phyloP scores from a whole-genome alignment of 1,140 invertebrate genomes.

The Bactericera cockerelli region DNA sequence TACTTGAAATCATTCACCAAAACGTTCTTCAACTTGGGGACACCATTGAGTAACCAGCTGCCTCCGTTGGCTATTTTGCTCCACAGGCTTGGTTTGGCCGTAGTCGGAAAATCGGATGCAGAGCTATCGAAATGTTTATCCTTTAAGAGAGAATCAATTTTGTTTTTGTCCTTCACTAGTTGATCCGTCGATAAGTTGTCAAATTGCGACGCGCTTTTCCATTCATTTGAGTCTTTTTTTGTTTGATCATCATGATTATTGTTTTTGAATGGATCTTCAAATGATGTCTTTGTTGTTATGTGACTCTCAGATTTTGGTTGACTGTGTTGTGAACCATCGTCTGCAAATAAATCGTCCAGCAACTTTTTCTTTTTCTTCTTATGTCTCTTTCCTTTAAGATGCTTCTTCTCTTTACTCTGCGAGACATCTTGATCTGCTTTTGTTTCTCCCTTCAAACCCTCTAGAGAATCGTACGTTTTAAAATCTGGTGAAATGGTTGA shows the following conservation, averaged over 20 bases:
- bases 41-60: not conserved
- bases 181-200: not conserved
- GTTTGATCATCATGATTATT: not conserved
- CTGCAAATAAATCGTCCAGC: not conserved
- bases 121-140: not conserved
- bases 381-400: slow-evolving; percentile 5
- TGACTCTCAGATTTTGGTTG: not conserved
- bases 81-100: not conserved
- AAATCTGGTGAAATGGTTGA: too few relatives aligned
- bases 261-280: not conserved
- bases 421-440: too few relatives aligned
- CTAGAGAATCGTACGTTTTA: too few relatives aligned
- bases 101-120: not conserved
- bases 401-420: not conserved
- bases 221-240: not conserved
- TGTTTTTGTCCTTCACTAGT: not conserved
- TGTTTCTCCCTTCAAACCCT: too few relatives aligned
- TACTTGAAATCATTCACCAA: not conserved
- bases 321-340: not conserved
- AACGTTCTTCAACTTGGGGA: not conserved
- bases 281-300: not conserved
- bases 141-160: not conserved
- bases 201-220: not conserved
- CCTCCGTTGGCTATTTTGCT: not conserved
- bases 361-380: not conserved